Evolutionary conservation across 2,113 vertebrate species (phyloP).

Genomic region (Passer montanus): DNA sequence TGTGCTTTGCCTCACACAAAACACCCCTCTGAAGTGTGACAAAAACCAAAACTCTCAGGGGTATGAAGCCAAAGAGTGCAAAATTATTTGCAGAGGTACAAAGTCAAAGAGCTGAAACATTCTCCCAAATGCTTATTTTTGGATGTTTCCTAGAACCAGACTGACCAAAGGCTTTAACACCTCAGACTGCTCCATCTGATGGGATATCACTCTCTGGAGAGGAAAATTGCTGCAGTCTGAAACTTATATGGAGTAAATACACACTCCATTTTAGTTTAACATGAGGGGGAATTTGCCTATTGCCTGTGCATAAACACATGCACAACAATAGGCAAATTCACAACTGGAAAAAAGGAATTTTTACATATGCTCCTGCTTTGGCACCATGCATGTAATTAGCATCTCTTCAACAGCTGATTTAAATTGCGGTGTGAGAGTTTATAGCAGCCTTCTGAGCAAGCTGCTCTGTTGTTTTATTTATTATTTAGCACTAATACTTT

Average conservation of each 20-base stretch:
- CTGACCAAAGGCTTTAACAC: neutral
- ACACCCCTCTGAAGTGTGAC: neutral
- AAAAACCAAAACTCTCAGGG: neutral
- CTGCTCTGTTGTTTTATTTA: neutral
- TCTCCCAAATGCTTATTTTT: neutral
- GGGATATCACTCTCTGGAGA: neutral
- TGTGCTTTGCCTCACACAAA: neutral
- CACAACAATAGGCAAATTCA: neutral
- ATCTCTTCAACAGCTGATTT: neutral
- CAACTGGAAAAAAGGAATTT: neutral
- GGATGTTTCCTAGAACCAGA: neutral
- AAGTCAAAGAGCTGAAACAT: neutral
- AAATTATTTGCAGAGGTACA: neutral
- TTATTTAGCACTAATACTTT: neutral
- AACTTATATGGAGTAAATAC: neutral
- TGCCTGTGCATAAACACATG: neutral
- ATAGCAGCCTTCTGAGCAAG: neutral
- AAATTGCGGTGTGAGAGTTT: neutral
- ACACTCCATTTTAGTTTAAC: neutral
- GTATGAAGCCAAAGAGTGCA: neutral
- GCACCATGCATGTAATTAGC: neutral
- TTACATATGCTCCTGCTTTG: neutral
- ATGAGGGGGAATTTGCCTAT: neutral
- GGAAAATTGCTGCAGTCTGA: neutral
- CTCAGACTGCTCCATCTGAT: neutral